Evolutionary conservation across 2,113 vertebrate genomes (phyloP), one percentile per base, ranked within the genome.

Genomic region (Phalacrocorax brasilianus): DNA sequence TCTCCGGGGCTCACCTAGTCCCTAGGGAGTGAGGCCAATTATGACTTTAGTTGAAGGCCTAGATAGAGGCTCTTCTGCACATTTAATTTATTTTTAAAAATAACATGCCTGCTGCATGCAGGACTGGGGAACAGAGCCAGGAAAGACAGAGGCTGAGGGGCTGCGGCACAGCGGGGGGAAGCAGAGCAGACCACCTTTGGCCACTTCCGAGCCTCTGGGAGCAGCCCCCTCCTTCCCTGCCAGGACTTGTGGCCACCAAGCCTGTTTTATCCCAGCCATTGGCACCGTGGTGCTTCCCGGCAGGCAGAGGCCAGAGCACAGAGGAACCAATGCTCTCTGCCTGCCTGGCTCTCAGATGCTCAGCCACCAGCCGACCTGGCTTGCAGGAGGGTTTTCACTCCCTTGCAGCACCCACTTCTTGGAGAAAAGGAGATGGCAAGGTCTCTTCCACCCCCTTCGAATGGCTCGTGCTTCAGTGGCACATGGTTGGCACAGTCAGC

Each of bases 81-180:
- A 9, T 94, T 87, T 93, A 91, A 91, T 96, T 96, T 79, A 11
- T 75, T 91, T 89, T 96, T 85, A 91, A 96, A 96, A 95, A 93
- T 93, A 95, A 94, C 79, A 53, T 0, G 23, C 73, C 67, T 40
- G 83, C 82, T 52, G 72, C 89, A 13, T 0, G 14, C 67, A n/a
- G 59, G 27, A 32, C 35, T 44, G 76, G 47, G 47, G n/a, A 50
- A 42, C 1, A 3, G 76, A 91, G 85, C 62, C 67, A 38, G 67
- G 62, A 47, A 35, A 81, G 73, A 45, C 40, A 1, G 3, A 18
- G 59, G 42, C 83, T 9, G 21, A 53, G 38, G 38, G 42, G 47
- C 40, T 72, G 71, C 0, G 1, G 62, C 38, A 28, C 0, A 1
- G 47, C 0, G 1, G 3, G 20, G 53, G 58, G 30, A 28, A 47